Evolutionary conservation across 1,140 invertebrate species (phyloP).

Genomic region (Teleopsis dalmanni): DNA sequence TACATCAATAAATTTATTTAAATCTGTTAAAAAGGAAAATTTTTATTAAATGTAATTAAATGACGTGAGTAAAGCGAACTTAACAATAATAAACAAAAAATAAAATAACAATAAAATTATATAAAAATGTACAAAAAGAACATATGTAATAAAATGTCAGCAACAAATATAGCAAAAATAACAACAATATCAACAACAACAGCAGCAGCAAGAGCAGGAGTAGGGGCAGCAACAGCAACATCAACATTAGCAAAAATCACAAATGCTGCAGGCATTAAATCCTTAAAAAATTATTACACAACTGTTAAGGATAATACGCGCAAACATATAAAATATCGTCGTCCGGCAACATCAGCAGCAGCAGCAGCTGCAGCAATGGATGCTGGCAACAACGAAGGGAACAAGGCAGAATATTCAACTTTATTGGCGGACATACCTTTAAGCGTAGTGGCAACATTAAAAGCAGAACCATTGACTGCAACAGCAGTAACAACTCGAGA

Average conservation of each 20-base stretch:
- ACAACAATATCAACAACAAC: background rate
- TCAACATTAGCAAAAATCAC: constrained; percentile 1
- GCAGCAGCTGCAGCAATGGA: background rate
- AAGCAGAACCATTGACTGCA: background rate
- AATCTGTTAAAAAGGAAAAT: constrained; percentile 2
- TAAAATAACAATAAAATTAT: background rate
- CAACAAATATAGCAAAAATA: background rate
- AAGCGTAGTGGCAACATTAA: background rate
- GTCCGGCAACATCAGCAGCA: background rate
- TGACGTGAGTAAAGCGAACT: background rate
- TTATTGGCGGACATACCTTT: background rate
- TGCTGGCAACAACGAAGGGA: background rate
- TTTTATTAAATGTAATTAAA: background rate
- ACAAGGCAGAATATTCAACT: background rate
- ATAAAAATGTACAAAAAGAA: background rate
- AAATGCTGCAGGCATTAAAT: constrained; percentile 6
- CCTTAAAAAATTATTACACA: constrained; percentile 8
- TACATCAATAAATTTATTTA: no score
- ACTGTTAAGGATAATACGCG: background rate
- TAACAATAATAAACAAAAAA: background rate
- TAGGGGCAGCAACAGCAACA: background rate
- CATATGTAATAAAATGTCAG: background rate
- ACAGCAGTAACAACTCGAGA: background rate
- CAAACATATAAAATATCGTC: background rate
- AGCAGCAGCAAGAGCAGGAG: background rate